Evolutionary conservation across 2,888 invertebrate genomes (phyloP), one percentile per base, ranked within the genome.

Genomic region (Strigamia maritima): DNA sequence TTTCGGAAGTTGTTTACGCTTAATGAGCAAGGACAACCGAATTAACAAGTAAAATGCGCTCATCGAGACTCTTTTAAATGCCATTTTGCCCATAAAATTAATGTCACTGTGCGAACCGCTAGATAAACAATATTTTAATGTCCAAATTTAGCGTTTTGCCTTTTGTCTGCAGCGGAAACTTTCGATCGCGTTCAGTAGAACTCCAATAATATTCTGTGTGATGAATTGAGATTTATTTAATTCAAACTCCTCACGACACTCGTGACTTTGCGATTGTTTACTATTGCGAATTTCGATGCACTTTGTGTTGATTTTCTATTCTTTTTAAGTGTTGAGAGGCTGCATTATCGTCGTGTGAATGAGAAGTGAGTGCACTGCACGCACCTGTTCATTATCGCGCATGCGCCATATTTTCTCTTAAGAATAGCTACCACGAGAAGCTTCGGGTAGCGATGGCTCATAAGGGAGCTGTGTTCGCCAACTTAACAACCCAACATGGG

Each of bases 401-500:
- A 60, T 60, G 60, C 60, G 60, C 60, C 60, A 60, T 60, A 60
- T 60, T 60, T 60, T 24, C 60, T 60, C 60, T 60, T 60, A 60
- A 16, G 60, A 60, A 60, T 60, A n/a, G n/a, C n/a, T n/a, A 49
- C 22, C 60, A 22, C 60, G 14, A 60, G 19, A 60, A 60, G 60
- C 60, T 60, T 60, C 22, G 22, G 60, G 22, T 60, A 60, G 22
- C 22, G 7, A 60, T 22, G 22, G 19, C 60, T 12, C 60, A 60
- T 60, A 60, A 60, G 60, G 60, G 60, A 60, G 60, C 22, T 7
- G 24, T 60, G 60, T 19, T 60, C 60, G 49, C 60, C 60, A 60
- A 60, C 60, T 60, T 60, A 60, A 60, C 60, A 60, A 24, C 70
- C 70, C 70, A 70, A 70, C 70, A 10, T 70, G 70, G 70, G 70